Evolutionary conservation across 2,113 vertebrate genomes (phyloP).

Genomic region (Hyperopisus bebe): DNA sequence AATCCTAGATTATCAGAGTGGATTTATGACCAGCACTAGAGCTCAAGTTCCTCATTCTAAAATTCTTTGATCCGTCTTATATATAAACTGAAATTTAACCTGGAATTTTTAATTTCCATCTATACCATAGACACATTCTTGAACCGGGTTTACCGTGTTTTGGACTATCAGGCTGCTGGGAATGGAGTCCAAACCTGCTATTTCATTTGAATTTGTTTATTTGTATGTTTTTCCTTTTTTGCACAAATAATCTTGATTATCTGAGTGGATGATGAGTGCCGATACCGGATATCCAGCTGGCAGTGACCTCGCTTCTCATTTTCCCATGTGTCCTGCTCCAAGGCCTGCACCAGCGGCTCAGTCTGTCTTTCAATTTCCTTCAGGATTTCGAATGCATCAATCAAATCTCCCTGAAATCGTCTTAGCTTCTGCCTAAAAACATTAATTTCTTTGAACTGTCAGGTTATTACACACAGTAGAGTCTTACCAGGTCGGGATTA

Average conservation of each 20-base stretch:
- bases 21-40: background rate
- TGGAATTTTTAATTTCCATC: background rate
- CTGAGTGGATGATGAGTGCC: background rate
- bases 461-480: slow-evolving; percentile 31
- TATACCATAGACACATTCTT: background rate
- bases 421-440: slow-evolving; percentile 38
- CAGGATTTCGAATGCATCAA: slow-evolving; percentile 35
- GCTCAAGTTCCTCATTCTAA: background rate
- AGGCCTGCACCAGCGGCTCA: background rate
- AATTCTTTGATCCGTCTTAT: background rate
- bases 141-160: background rate
- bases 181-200: background rate
- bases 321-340: background rate
- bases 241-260: background rate
- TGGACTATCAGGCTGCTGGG: background rate
- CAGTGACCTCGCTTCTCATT: background rate
- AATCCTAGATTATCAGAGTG: background rate
- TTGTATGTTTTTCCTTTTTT: background rate
- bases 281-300: background rate
- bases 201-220: background rate
- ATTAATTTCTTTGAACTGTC: slow-evolving; percentile 42
- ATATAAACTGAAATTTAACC: background rate
- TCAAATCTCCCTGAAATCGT: slow-evolving; percentile 42
- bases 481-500: slow-evolving; percentile 36
- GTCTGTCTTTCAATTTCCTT: slow-evolving; percentile 38